phyloP scores from a whole-genome alignment of 2,113 vertebrate genomes.

The Entomyzon cyanotis region DNA sequence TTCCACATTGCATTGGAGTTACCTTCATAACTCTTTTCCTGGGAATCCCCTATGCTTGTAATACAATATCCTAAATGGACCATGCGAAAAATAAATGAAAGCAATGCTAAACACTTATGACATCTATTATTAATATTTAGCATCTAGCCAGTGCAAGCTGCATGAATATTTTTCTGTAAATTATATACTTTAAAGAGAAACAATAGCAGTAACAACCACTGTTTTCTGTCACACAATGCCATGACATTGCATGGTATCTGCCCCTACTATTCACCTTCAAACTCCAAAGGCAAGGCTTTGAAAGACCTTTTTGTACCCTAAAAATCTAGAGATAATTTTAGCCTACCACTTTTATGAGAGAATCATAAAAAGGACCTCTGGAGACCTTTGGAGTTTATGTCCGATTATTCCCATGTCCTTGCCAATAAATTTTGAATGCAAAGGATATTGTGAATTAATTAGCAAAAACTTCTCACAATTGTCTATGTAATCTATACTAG shows the following conservation, averaged over 20 bases:
- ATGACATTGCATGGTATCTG: background rate
- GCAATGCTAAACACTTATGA: background rate
- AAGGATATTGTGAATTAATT: background rate
- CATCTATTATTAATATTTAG: background rate
- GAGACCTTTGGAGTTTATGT: background rate
- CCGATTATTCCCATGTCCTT: background rate
- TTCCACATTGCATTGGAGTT: background rate
- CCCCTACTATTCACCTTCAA: background rate
- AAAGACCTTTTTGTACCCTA: background rate
- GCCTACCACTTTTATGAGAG: background rate
- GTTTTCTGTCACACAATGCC: background rate
- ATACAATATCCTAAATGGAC: background rate
- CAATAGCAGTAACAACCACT: background rate
- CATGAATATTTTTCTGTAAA: background rate
- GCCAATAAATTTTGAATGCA: background rate
- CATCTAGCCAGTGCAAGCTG: background rate
- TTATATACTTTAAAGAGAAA: background rate
- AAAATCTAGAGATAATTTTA: background rate
- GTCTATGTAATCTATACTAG: background rate
- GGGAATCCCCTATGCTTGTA: background rate
- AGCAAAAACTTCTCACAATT: background rate
- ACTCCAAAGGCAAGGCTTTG: background rate
- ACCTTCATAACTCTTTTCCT: background rate
- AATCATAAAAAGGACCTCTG: background rate
- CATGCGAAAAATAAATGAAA: slow-evolving; percentile 1